These are phyloP conservation scores for Chrysolina oricalcia DNA, from an alignment of 2,888 invertebrate genomes.

Conservation along the genomic window DNA sequence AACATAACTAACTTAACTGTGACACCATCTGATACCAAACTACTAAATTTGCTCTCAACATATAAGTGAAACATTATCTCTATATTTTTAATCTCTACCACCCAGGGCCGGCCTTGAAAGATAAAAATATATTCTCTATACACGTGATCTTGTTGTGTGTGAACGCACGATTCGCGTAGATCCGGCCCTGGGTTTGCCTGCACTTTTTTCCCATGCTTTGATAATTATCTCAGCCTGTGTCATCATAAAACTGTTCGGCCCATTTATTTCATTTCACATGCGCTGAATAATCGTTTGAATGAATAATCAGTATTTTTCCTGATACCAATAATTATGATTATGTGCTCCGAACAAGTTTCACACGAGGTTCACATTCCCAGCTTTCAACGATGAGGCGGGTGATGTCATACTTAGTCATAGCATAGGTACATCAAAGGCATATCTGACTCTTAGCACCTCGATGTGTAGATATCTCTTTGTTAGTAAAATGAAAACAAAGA, in stretches of 20 bases:
- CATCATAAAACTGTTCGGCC: conserved; percentile 9
- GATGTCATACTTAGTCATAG: conserved; percentile 16
- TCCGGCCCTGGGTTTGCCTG: not conserved
- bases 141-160: no score
- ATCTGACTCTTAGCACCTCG: not conserved
- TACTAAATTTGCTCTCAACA: no score
- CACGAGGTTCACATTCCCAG: conserved; percentile 15
- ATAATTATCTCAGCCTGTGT: conserved; percentile 16
- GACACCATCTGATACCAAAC: no score
- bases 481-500: not conserved
- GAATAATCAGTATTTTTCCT: conserved; percentile 7
- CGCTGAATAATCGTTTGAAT: conserved; percentile 8
- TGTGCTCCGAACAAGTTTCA: conserved; percentile 11
- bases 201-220: conserved; percentile 14
- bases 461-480: conserved; percentile 8
- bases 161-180: not conserved
- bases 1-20: no score
- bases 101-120: no score
- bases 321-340: conserved; percentile 1
- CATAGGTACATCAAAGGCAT: not conserved
- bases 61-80: no score
- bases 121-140: no score
- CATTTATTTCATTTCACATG: conserved; percentile 21
- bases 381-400: not conserved
- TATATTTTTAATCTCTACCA: no score